Percentiles rank a stretch among this genome's conserved stretches.
Conservation (phyloP, 2,113 vertebrate genomes). For the Hypomesus transpacificus region DNA sequence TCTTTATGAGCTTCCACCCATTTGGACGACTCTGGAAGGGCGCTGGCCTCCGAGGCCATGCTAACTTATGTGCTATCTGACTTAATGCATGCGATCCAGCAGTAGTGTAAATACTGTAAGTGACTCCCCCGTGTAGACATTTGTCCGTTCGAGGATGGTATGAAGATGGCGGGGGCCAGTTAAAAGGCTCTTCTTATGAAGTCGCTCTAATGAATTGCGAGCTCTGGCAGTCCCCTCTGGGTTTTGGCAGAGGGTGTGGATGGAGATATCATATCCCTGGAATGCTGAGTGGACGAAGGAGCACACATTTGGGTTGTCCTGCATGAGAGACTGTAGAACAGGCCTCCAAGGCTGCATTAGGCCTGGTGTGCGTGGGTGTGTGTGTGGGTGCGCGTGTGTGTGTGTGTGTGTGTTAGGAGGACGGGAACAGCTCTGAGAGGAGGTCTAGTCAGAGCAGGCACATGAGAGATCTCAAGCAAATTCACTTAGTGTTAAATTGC, state of each 20-base stretch:
- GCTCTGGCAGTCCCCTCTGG: constrained; percentile 43
- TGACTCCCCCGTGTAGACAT: constrained; percentile 8
- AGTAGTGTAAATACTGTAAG: constrained; percentile 12
- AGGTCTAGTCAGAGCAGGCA: constrained; percentile 45
- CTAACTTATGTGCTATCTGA: constrained; percentile 44
- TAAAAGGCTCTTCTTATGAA: constrained; percentile 43
- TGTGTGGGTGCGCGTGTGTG: background rate
- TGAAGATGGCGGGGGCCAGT: constrained; percentile 32
- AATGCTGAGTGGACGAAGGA: constrained; percentile 42
- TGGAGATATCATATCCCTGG: constrained; percentile 47
- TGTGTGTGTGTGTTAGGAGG: background rate
- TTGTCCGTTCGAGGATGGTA: background rate
- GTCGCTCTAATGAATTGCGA: constrained; percentile 38
- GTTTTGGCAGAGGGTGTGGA: constrained; percentile 37
- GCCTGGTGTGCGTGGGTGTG: background rate
- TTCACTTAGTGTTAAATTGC: constrained; percentile 15
- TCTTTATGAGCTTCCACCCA: constrained; percentile 60
- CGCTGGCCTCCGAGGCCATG: constrained; percentile 29
- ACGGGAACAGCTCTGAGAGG: constrained; percentile 14
- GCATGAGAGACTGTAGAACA: background rate
- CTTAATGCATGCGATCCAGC: constrained; percentile 44
- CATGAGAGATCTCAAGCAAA: constrained; percentile 47
- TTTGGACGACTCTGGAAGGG: constrained; percentile 49
- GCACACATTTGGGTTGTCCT: constrained; percentile 26
- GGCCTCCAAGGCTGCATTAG: background rate